Conservation (phyloP, 2,113 vertebrate species). For the Irena cyanogastra region DNA sequence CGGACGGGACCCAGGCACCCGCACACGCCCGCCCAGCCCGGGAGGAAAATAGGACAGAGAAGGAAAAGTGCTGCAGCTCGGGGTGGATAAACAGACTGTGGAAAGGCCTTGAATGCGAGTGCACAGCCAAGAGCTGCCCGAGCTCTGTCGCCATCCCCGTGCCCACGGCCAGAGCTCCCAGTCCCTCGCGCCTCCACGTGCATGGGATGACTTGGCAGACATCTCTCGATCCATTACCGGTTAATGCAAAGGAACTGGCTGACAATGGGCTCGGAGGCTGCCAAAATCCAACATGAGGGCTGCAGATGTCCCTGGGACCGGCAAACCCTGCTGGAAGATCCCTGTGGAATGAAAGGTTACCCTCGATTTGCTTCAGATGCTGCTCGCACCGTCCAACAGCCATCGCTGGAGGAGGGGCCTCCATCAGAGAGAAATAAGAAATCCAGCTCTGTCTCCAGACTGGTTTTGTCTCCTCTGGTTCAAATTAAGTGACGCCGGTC, state of each 20-base stretch:
- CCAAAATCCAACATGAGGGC: conserved; percentile 65
- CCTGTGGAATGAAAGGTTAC: conserved; percentile 16
- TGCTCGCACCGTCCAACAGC: background rate
- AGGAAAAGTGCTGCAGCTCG: background rate
- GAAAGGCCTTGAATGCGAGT: fast-evolving
- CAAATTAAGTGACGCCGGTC: conserved; percentile 41
- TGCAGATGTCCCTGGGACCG: conserved; percentile 62
- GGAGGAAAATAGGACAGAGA: background rate
- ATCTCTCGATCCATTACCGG: background rate
- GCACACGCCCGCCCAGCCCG: background rate
- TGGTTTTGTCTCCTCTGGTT: conserved; percentile 45
- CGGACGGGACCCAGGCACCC: background rate
- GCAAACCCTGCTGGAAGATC: conserved; percentile 38
- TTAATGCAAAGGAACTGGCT: conserved; percentile 44
- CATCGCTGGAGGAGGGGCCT: background rate
- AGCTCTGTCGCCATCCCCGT: fast-evolving
- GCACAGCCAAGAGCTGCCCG: fast-evolving
- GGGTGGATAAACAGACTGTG: fast-evolving
- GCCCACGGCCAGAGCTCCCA: background rate
- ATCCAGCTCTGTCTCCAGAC: conserved; percentile 2
- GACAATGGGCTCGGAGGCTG: conserved; percentile 49
- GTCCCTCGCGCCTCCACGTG: background rate
- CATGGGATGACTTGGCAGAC: background rate
- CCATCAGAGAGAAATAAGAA: background rate
- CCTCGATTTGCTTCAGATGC: conserved; percentile 66